Base-by-base conservation (phyloP, 2,888 invertebrate genomes). In the Sarcophaga variegata region DNA sequence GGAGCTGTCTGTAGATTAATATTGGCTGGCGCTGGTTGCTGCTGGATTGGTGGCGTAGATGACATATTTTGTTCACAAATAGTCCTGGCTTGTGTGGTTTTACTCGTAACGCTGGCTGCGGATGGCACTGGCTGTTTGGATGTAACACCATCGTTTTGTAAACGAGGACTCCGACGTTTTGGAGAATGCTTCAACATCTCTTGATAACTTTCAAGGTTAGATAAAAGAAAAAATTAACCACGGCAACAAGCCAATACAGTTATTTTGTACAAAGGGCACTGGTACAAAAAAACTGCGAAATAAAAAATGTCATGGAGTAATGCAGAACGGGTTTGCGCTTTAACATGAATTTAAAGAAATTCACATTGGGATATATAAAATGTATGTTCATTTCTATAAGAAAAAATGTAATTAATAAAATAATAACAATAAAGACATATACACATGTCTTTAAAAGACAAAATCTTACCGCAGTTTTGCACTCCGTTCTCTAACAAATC, bases 381-480 rank as follows among this genome's bases (percentile, higher is more conserved):
- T 17, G 49, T 49, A 49, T 49, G 77, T 69, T 78, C 69, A 78
- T 78, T 78, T 78, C 70, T 70, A 70, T 22, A 20, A 37, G 45
- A 14, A 54, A 49, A 49, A 54, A 49, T 22, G 2, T 6, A 62
- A 74, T n/a, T 14, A 25, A 12, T n/a, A 4, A 25, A 22, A 17
- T 69, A 17, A 67, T 14, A 70, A 78, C 49, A 49, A 70, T 49
- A 62, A 62, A 22, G 2, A 62, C 22, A 62, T 20, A 14, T 11
- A 62, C 22, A 62, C 14, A 14, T 11, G 22, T 22, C 1, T 22
- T 1, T 4, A 49, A 49, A 14, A 49, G 12, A 45, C 6, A 20
- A 75, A 63, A 6, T 63, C 59, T 27, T 37, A 78, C 78, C 78
- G 70, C 69, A 70, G 70, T 78, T 70, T 78, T 78, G 47, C 62